Percentiles rank a stretch among this genome's conserved stretches.
Conservation (phyloP, 2,113 vertebrate genomes). For the Catharus bicknelli region DNA sequence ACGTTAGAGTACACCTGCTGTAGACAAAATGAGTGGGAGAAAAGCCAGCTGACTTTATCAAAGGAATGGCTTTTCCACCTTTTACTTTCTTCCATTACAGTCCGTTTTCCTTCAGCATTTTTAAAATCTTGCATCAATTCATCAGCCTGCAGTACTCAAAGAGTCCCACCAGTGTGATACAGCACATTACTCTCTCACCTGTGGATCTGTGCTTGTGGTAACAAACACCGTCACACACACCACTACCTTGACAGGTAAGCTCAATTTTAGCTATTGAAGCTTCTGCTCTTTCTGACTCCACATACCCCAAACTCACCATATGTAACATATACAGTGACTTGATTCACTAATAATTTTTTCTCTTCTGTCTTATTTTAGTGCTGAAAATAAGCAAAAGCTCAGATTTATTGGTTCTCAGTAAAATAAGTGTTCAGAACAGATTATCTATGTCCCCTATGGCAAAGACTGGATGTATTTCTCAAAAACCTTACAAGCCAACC, state of each 20-base stretch:
- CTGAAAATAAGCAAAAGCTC: not conserved
- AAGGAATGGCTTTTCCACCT: not conserved
- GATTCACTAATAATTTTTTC: not conserved
- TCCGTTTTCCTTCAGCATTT: not conserved
- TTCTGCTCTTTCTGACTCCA: not conserved
- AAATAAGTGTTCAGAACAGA: not conserved
- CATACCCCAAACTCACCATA: not conserved
- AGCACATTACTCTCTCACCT: not conserved
- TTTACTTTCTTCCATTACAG: not conserved
- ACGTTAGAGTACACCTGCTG: not conserved
- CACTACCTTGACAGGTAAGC: not conserved
- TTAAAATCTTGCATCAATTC: not conserved
- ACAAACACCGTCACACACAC: not conserved
- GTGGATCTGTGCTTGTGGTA: not conserved
- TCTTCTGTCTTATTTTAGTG: not conserved
- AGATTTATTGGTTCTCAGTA: not conserved
- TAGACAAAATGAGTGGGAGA: not conserved
- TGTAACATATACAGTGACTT: accelerated
- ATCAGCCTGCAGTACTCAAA: not conserved
- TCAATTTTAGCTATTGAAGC: not conserved
- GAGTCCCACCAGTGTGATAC: not conserved
- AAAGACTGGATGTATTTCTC: not conserved
- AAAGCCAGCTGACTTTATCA: not conserved
- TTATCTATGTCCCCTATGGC: not conserved
- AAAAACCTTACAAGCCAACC: not conserved